phyloP scores from a whole-genome alignment of 1,140 invertebrate genomes.

The Psilanteris sp. region DNA sequence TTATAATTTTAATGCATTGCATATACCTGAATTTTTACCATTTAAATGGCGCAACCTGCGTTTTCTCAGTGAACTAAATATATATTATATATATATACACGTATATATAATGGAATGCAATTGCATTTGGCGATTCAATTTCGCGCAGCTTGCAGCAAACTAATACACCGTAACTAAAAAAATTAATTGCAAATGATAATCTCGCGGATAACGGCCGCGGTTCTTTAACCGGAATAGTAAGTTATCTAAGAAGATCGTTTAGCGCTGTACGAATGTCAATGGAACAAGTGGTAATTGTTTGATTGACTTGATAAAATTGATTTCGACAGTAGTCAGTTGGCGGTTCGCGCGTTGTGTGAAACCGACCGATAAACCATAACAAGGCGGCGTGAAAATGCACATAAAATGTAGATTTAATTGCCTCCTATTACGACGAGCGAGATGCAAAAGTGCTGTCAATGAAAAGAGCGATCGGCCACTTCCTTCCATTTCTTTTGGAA shows the following conservation, averaged over 20 bases:
- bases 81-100: no score
- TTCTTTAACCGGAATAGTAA: no score
- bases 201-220: no score
- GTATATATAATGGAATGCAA: no score
- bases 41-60: no score
- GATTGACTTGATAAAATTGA: slow-evolving; percentile 44
- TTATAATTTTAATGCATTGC: no score
- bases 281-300: slow-evolving; percentile 32
- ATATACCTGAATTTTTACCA: no score
- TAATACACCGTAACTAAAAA: no score
- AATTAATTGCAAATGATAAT: no score
- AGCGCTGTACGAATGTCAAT: slow-evolving; percentile 19
- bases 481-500: slow-evolving; percentile 13
- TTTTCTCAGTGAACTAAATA: no score
- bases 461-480: slow-evolving; percentile 33
- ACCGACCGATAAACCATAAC: slow-evolving; percentile 52
- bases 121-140: no score
- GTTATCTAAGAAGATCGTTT: slow-evolving; percentile 12
- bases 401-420: slow-evolving; percentile 58
- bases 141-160: no score
- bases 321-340: slow-evolving; percentile 42
- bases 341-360: slow-evolving; percentile 30
- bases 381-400: slow-evolving; percentile 61
- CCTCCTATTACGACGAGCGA: slow-evolving; percentile 33
- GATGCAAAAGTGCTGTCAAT: slow-evolving; percentile 57